Conservation (phyloP, 2,888 invertebrate species). For the Trichogramma dendrolimi region DNA sequence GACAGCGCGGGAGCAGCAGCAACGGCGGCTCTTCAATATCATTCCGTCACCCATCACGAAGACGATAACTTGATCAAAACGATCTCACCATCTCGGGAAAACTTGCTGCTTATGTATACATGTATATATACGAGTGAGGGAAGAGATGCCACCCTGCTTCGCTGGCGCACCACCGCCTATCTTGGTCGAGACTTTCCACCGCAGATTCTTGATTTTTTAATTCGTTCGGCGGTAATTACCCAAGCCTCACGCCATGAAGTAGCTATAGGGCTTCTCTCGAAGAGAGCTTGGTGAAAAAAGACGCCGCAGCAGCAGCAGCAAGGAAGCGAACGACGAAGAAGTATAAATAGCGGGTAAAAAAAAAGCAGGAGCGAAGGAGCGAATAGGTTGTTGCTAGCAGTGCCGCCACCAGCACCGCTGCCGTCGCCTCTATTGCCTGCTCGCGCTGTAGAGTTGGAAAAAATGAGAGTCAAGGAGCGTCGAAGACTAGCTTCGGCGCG, state of each 20-base stretch:
- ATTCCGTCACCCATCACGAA: too few species aligned
- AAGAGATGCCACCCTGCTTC: slow-evolving; percentile 25
- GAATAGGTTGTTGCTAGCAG: not conserved
- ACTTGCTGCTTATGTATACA: not conserved
- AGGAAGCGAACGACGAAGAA: slow-evolving; percentile 19
- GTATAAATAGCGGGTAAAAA: not conserved
- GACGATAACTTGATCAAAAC: too few species aligned
- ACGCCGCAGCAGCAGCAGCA: not conserved
- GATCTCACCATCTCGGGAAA: not conserved
- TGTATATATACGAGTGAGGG: too few species aligned
- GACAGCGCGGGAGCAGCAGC: too few species aligned
- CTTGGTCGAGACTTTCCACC: slow-evolving; percentile 9
- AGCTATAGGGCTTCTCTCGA: too few species aligned
- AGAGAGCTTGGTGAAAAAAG: too few species aligned
- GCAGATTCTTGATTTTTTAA: slow-evolving; percentile 45
- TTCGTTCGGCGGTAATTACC: slow-evolving; percentile 48
- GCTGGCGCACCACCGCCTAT: slow-evolving; percentile 31
- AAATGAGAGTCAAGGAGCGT: slow-evolving; percentile 20
- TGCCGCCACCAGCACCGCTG: not conserved
- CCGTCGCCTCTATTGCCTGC: too few species aligned
- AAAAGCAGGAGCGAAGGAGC: not conserved
- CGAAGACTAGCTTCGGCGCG: slow-evolving; percentile 32
- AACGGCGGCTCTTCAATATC: too few species aligned
- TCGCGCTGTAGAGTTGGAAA: not conserved
- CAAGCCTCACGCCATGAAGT: too few species aligned